These are phyloP conservation scores for Phoebastria nigripes DNA, from an alignment of 2,797 vertebrate genomes.

Conservation along the genomic window DNA sequence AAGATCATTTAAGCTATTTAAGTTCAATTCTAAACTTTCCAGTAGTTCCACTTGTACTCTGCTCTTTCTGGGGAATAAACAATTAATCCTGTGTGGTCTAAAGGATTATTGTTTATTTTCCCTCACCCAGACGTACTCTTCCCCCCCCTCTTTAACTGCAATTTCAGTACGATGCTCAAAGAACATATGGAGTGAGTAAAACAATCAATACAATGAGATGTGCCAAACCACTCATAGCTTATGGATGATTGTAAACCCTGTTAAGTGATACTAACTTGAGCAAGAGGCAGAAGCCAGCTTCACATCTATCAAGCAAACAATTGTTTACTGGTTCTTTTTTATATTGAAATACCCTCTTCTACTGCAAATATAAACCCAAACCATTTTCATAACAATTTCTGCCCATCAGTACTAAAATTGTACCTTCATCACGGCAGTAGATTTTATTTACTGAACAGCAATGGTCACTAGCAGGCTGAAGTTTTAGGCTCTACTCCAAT, in stretches of 20 bases:
- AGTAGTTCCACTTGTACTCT: background rate
- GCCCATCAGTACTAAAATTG: background rate
- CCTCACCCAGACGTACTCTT: background rate
- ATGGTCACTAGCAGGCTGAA: background rate
- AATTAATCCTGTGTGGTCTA: conserved; percentile 50
- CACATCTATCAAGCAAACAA: background rate
- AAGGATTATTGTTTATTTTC: conserved; percentile 27
- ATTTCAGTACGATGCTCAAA: background rate
- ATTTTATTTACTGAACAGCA: background rate
- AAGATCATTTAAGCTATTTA: background rate
- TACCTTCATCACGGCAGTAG: background rate
- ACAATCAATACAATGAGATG: background rate
- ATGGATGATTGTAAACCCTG: background rate
- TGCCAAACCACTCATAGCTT: background rate
- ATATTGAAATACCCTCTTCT: background rate
- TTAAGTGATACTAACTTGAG: background rate
- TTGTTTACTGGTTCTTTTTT: background rate
- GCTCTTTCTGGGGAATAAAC: conserved; percentile 2
- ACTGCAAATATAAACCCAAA: background rate
- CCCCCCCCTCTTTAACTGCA: background rate
- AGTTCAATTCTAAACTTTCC: background rate
- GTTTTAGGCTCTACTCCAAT: background rate
- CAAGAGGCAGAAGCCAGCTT: background rate
- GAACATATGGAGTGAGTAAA: conserved; percentile 21
- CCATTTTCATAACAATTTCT: background rate